phyloP scores from a whole-genome alignment of 2,797 vertebrate genomes.

The Alca torda region DNA sequence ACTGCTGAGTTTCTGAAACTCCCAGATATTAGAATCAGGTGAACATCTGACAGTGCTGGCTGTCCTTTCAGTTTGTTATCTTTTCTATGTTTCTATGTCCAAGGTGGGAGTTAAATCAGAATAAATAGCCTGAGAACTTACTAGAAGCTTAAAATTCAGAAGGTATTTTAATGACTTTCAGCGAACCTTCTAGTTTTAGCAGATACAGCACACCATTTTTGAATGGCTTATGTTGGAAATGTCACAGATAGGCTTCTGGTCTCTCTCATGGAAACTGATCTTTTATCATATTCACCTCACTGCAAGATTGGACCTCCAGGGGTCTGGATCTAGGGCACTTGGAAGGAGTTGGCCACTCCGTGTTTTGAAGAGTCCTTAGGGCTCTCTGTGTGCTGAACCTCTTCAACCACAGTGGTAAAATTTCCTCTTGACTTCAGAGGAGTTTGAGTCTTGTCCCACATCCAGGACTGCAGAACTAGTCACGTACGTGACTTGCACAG shows the following conservation, averaged over 20 bases:
- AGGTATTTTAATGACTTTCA: not conserved
- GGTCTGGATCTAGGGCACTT: not conserved
- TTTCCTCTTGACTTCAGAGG: not conserved
- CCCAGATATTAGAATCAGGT: not conserved
- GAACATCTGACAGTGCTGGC: not conserved
- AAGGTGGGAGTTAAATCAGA: not conserved
- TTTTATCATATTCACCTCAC: not conserved
- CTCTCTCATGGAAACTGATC: not conserved
- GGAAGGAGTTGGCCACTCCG: not conserved
- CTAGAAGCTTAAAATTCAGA: not conserved
- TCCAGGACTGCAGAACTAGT: not conserved
- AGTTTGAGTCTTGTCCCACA: not conserved
- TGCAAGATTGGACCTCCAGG: not conserved
- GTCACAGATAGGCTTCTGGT: not conserved
- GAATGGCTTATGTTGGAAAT: not conserved
- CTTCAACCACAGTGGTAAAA: not conserved
- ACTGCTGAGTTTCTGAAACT: not conserved
- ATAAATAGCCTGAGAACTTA: not conserved
- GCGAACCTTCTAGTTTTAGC: not conserved
- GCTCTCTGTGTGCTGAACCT: not conserved
- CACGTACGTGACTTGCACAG: fast-evolving
- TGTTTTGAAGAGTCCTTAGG: not conserved
- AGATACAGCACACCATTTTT: not conserved
- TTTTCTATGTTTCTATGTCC: not conserved
- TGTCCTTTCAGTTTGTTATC: not conserved